Evolutionary conservation across 2,888 invertebrate genomes (phyloP), one percentile per base, ranked within the genome.

Genomic region (Plagodis pulveraria): DNA sequence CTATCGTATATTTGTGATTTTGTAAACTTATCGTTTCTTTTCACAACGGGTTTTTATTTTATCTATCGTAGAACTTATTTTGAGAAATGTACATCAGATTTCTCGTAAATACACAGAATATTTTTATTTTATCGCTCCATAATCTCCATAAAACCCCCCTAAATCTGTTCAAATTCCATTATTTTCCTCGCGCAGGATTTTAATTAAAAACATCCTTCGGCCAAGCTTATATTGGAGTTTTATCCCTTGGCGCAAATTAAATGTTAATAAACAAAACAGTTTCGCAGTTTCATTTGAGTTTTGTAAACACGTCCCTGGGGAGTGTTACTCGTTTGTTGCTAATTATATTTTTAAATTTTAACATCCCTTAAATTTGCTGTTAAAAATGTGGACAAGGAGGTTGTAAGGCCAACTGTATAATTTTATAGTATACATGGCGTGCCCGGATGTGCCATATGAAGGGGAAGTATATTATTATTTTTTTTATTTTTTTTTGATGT

Each of bases 121-220:
- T 36, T 36, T 36, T 36, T 36, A 36, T 48, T 56, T 52, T 41
- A 52, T 43, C 10, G 22, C 40, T 40, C 11, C 48, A 41, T 52
- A 52, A 53, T 41, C 9, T 52, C 45, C 53, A 60, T 55, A 53
- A 56, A 45, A 54, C 52, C 54, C 53, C 58, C 63, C 58, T 58
- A 64, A 66, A 66, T 61, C 61, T 58, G 62, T 61, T 66, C 58
- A 64, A 64, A 50, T 59, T 42, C 60, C 56, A 56, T 66, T 66
- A 64, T 63, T 63, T 56, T 50, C 58, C 48, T 52, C 56, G 58
- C 55, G 40, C 46, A 61, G 61, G 59, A 58, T 66, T 68, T 68
- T 69, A 69, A 69, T 69, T 69, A 69, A 68, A 66, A 66, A 65
- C 61, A 66, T 58, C 50, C 51, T 22, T 56, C 50, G 63, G 52